Conservation (phyloP, 2,113 vertebrate genomes). For the Etheostoma cragini region DNA sequence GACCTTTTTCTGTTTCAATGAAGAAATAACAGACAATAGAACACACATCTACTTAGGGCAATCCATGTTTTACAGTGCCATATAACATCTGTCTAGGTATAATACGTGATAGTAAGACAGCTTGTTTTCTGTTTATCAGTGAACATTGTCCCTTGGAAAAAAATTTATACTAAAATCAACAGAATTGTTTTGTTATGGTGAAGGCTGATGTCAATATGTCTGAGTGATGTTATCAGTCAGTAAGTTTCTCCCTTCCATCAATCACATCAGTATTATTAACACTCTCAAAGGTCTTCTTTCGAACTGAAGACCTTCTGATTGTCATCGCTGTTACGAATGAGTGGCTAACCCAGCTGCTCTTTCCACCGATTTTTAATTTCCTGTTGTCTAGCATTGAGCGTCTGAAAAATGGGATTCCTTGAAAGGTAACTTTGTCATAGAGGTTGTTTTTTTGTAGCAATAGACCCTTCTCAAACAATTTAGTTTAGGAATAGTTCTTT, state of each 20-base stretch:
- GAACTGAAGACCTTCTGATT: conserved; percentile 50
- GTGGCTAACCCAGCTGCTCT: conserved; percentile 43
- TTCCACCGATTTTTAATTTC: conserved; percentile 78
- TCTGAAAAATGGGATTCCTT: conserved; percentile 53
- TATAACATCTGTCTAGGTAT: not conserved
- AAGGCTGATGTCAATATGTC: not conserved
- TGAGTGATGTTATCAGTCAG: conserved; percentile 41
- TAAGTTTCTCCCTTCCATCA: conserved; percentile 53
- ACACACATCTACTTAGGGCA: not conserved
- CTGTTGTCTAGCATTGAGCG: conserved; percentile 68
- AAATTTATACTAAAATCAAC: not conserved
- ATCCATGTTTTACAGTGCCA: not conserved
- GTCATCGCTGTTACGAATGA: conserved; percentile 58
- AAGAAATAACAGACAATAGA: conserved; percentile 14
- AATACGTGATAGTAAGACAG: not conserved
- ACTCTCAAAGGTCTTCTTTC: conserved; percentile 52
- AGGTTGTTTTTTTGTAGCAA: conserved; percentile 22
- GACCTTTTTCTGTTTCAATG: not conserved
- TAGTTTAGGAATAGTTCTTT: not conserved
- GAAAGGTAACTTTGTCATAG: conserved; percentile 33
- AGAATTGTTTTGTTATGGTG: conserved; percentile 8
- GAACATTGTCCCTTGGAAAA: not conserved
- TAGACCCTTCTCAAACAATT: conserved; percentile 7
- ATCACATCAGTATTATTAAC: conserved; percentile 54
- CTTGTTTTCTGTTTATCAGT: not conserved